phyloP scores from a whole-genome alignment of 2,113 vertebrate species.

The Macheiramphus alcinus region DNA sequence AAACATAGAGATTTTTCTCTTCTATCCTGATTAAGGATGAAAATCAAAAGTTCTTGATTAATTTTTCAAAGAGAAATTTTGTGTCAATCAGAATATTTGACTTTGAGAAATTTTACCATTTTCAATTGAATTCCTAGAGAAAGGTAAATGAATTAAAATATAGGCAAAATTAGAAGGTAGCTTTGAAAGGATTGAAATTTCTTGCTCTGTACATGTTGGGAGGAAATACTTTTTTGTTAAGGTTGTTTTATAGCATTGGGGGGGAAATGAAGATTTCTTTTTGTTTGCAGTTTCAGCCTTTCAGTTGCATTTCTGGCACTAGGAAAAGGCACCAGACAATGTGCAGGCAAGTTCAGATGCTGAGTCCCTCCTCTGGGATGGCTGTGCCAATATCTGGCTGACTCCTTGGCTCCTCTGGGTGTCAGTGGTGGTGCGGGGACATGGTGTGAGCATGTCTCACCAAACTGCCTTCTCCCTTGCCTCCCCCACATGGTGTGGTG shows the following conservation, averaged over 20 bases:
- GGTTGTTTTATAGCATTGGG: neutral
- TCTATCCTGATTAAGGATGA: neutral
- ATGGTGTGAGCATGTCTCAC: neutral
- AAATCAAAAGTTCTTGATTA: neutral
- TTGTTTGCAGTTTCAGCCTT: neutral
- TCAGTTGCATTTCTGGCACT: neutral
- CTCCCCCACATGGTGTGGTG: neutral
- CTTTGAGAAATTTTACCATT: neutral
- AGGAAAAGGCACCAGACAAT: fast-evolving
- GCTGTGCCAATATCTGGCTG: neutral
- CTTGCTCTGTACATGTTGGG: neutral
- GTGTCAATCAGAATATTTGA: neutral
- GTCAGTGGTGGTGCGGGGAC: fast-evolving
- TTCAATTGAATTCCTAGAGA: neutral
- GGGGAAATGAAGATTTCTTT: neutral
- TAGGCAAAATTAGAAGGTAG: neutral
- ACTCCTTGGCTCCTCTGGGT: neutral
- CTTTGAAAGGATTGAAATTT: neutral
- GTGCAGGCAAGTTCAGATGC: neutral
- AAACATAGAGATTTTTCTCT: neutral
- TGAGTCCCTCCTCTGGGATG: fast-evolving
- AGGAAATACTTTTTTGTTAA: neutral
- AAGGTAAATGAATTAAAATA: neutral
- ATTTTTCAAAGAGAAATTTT: neutral
- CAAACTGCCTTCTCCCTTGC: neutral